Percentiles rank a stretch among this genome's conserved stretches.
Evolutionary conservation across 1,140 invertebrate genomes (phyloP).

Genomic region (Amyelois transitella): DNA sequence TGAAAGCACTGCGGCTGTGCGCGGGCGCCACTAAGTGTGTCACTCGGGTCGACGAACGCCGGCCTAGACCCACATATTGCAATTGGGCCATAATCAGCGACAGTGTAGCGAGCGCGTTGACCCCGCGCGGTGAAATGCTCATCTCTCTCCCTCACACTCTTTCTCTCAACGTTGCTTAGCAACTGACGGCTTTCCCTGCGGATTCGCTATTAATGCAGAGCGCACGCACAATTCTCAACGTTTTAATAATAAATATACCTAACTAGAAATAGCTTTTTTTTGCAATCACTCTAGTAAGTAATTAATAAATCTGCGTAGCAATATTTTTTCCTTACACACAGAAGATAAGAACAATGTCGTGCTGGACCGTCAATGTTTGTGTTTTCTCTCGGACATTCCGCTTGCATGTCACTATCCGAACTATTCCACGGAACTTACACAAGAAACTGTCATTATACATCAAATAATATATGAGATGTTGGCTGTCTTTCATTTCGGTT

Average conservation of each 20-base stretch:
- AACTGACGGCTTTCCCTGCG: conserved; percentile 46
- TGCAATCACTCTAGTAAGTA: neutral
- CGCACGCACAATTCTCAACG: conserved; percentile 7
- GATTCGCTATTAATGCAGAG: conserved; percentile 6
- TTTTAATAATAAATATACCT: no score
- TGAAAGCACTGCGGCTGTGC: conserved; percentile 66
- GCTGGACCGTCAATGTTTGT: conserved; percentile 28
- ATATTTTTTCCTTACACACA: conserved; percentile 1
- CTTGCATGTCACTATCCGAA: conserved; percentile 60
- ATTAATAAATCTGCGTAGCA: neutral
- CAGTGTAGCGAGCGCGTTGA: conserved; percentile 67
- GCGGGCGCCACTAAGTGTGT: conserved; percentile 61
- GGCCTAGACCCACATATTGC: conserved; percentile 72
- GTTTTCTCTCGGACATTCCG: conserved; percentile 44
- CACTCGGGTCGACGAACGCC: conserved; percentile 70
- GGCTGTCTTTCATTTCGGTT: conserved; percentile 12
- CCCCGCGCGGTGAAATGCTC: conserved; percentile 69
- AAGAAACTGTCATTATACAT: conserved; percentile 65
- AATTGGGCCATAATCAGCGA: conserved; percentile 74
- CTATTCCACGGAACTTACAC: conserved; percentile 61
- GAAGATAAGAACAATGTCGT: conserved; percentile 12
- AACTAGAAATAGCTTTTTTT: no score
- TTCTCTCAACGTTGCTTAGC: conserved; percentile 59
- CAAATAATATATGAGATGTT: conserved; percentile 43
- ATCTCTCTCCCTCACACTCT: conserved; percentile 70